These are phyloP conservation scores for Ia io DNA, from an alignment of 2,113 vertebrate species.

Conservation along the genomic window DNA sequence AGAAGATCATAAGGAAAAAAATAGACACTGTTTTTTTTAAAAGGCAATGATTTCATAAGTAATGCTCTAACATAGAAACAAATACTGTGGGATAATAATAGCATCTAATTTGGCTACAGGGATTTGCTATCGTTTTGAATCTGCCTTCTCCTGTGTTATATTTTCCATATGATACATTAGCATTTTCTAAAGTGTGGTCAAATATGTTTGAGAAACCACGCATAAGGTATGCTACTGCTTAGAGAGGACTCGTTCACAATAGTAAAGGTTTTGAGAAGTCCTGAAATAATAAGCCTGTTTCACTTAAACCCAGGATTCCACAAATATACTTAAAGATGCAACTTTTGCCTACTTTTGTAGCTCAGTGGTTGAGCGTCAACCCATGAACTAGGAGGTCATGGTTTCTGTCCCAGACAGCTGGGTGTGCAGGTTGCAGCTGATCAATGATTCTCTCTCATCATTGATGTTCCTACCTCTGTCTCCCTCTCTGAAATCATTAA, in stretches of 20 bases:
- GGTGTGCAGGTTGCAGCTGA: too few relatives aligned
- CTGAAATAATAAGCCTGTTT: not conserved
- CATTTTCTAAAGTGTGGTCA: not conserved
- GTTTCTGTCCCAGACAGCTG: too few relatives aligned
- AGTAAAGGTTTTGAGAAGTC: not conserved
- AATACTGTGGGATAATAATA: not conserved
- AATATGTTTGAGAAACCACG: not conserved
- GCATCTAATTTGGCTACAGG: not conserved
- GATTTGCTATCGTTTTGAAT: not conserved
- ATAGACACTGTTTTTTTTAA: not conserved
- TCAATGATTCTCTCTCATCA: too few relatives aligned
- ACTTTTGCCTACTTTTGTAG: not conserved
- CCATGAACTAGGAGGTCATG: too few relatives aligned
- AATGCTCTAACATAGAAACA: not conserved
- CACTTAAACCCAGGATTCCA: not conserved
- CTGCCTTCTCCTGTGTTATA: not conserved
- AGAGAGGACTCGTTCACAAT: not conserved
- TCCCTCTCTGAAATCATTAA: too few relatives aligned
- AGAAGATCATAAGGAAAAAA: not conserved
- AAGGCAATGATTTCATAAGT: not conserved
- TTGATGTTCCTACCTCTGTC: too few relatives aligned
- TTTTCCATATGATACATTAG: not conserved
- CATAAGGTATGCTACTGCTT: not conserved
- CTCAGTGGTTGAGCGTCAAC: too few relatives aligned
- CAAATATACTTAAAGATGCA: not conserved